phyloP scores from a whole-genome alignment of 2,797 vertebrate species.

The Platyrinchus mystaceus region DNA sequence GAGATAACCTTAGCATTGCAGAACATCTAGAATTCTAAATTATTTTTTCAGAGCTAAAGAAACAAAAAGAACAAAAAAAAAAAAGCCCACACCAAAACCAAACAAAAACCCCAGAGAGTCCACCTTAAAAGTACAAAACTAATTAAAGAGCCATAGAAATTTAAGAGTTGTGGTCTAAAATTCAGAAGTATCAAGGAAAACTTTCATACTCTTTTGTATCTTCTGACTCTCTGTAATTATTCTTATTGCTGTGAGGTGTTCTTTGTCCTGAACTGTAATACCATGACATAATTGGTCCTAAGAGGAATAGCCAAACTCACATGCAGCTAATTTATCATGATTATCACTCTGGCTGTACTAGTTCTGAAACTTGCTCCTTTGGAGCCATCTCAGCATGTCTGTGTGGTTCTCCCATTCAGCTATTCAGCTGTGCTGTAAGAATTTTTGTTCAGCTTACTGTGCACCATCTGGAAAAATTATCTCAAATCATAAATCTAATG shows the following conservation, averaged over 20 bases:
- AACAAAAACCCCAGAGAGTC: fast-evolving
- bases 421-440: not conserved
- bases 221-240: not conserved
- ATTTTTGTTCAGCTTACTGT: conserved; percentile 3
- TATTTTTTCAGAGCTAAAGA: not conserved
- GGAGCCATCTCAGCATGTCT: not conserved
- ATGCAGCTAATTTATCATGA: not conserved
- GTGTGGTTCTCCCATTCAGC: not conserved
- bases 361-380: not conserved
- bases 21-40: not conserved
- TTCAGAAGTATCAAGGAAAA: not conserved
- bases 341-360: not conserved
- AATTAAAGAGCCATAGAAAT: not conserved
- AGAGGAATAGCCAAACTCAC: not conserved
- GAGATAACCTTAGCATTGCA: not conserved
- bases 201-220: not conserved
- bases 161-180: not conserved
- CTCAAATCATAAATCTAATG: conserved; percentile 32
- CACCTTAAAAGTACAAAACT: not conserved
- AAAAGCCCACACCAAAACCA: too few species aligned
- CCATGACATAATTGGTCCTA: not conserved
- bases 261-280: not conserved
- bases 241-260: not conserved
- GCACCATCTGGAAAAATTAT: conserved; percentile 36
- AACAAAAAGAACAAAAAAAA: too few species aligned